These are phyloP conservation scores for Cinara cedri DNA, from an alignment of 2,888 invertebrate genomes.

Conservation along the genomic window DNA sequence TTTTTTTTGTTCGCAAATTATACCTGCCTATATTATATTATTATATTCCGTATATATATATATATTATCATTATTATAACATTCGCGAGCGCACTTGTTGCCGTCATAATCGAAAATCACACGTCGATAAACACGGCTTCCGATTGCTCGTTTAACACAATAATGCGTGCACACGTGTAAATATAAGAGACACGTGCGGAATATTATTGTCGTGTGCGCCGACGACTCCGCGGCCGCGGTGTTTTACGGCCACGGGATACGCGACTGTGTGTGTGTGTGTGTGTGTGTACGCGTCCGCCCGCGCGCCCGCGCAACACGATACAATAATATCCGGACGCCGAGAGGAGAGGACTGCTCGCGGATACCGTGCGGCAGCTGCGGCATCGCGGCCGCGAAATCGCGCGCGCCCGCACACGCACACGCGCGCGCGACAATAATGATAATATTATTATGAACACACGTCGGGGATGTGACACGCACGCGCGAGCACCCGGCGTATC, in stretches of 20 bases:
- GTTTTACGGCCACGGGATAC: neutral
- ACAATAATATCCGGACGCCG: too few species aligned
- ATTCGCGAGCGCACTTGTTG: slow-evolving; percentile 38
- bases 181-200: neutral
- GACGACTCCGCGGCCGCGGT: neutral
- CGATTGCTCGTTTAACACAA: neutral
- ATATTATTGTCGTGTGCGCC: slow-evolving; percentile 31
- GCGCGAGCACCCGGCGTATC: too few species aligned
- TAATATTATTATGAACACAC: neutral
- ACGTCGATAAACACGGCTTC: slow-evolving; percentile 38
- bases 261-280: too few species aligned
- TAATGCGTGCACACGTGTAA: too few species aligned
- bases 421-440: too few species aligned
- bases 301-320: too few species aligned
- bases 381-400: neutral
- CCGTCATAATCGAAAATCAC: slow-evolving; percentile 41
- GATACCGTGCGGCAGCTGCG: neutral
- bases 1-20: too few species aligned
- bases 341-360: too few species aligned
- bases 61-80: neutral
- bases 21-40: too few species aligned
- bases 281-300: too few species aligned
- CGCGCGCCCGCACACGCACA: neutral
- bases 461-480: too few species aligned
- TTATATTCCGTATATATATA: neutral